These are phyloP conservation scores for Urocyon cinereoargenteus DNA, from an alignment of 2,797 vertebrate species.

Conservation along the genomic window DNA sequence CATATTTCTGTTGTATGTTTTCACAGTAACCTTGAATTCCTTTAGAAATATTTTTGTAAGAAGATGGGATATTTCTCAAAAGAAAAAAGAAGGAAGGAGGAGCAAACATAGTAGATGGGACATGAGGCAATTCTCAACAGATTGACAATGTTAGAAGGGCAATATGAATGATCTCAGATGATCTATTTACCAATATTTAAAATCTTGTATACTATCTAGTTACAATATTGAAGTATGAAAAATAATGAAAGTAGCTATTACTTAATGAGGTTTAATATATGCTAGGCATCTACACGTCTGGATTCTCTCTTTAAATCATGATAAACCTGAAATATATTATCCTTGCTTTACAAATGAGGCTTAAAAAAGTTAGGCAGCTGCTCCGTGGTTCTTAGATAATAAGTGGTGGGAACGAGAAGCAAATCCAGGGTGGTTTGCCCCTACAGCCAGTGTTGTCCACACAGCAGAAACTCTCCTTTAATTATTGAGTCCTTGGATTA, in stretches of 20 bases:
- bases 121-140: not conserved
- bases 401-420: not conserved
- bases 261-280: not conserved
- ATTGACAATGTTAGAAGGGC: not conserved
- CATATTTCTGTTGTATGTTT: not conserved
- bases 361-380: not conserved
- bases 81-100: not conserved
- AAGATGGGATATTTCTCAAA: not conserved
- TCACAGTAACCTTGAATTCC: not conserved
- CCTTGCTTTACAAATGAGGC: not conserved
- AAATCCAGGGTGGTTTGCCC: not conserved
- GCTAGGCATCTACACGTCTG: not conserved
- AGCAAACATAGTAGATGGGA: not conserved
- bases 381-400: not conserved
- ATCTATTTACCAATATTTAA: not conserved
- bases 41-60: not conserved
- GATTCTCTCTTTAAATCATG: not conserved
- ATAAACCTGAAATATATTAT: not conserved
- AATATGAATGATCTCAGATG: not conserved
- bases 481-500: not conserved
- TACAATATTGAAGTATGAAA: not conserved
- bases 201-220: not conserved
- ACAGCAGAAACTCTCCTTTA: not conserved
- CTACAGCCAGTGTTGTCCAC: not conserved
- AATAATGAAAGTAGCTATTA: not conserved